phyloP scores from a whole-genome alignment of 2,797 vertebrate genomes.

The Acanthis flammea region DNA sequence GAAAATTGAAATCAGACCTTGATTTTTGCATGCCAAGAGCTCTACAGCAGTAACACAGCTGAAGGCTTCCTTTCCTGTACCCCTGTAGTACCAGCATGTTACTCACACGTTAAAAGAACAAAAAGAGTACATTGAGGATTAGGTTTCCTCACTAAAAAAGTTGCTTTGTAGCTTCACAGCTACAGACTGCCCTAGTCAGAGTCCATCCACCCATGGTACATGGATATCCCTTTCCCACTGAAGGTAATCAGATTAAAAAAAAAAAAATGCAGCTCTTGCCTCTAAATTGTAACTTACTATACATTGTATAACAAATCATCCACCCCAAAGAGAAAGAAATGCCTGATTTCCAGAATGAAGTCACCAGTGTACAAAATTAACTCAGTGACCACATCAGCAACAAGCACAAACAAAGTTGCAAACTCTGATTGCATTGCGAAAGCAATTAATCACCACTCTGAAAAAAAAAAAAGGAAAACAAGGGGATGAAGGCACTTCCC shows the following conservation, averaged over 20 bases:
- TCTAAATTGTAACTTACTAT: slow-evolving; percentile 55
- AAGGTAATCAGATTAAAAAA: background rate
- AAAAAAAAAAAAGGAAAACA: background rate
- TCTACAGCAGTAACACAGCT: background rate
- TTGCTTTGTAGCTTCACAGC: background rate
- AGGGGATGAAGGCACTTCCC: rapidly evolving
- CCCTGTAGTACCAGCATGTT: background rate
- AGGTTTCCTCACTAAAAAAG: background rate
- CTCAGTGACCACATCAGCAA: background rate
- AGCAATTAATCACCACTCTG: background rate
- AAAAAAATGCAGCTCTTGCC: background rate
- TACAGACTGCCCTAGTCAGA: background rate
- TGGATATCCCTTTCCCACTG: background rate
- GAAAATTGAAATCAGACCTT: slow-evolving; percentile 47
- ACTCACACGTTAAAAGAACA: background rate
- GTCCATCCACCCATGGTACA: background rate
- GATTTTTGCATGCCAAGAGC: background rate
- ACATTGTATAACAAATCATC: slow-evolving; percentile 22
- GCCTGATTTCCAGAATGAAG: background rate
- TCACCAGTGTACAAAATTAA: slow-evolving; percentile 6
- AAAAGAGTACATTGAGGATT: background rate
- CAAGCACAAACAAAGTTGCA: slow-evolving; percentile 13
- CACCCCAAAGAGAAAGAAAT: background rate
- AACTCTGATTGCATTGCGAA: background rate
- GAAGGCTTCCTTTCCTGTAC: background rate